These are phyloP conservation scores for Brachyalestes nurse DNA, from an alignment of 2,797 vertebrate genomes.

Conservation along the genomic window DNA sequence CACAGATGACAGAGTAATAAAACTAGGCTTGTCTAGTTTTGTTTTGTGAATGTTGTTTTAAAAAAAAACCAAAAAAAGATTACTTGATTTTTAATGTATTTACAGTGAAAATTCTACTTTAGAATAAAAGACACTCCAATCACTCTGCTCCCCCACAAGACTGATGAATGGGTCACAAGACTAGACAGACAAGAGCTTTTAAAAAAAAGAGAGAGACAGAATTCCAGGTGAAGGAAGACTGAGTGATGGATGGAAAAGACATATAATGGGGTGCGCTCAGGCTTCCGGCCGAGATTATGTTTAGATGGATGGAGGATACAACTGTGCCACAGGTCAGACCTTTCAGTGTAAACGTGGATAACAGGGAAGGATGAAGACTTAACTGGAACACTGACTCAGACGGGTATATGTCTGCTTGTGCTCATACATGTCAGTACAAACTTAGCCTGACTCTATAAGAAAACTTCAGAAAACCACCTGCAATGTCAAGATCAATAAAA, in stretches of 20 bases:
- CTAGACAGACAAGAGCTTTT: neutral
- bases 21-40: too few species aligned
- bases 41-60: too few species aligned
- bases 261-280: neutral
- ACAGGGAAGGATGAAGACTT: neutral
- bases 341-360: neutral
- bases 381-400: neutral
- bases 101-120: too few species aligned
- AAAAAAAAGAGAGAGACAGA: neutral
- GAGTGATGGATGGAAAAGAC: neutral
- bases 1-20: too few species aligned
- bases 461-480: too few species aligned
- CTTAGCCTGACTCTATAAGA: too few species aligned
- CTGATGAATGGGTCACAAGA: neutral
- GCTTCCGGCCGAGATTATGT: neutral
- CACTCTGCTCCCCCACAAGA: too few species aligned
- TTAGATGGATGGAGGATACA: neutral
- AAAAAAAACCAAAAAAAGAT: too few species aligned
- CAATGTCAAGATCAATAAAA: neutral
- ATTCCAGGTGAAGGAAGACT: neutral
- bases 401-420: neutral
- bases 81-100: too few species aligned
- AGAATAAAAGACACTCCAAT: too few species aligned
- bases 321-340: neutral
- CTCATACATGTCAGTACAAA: too few species aligned